phyloP scores from a whole-genome alignment of 92 coral and sea anemone genomes.

The Phenganax subtilis region DNA sequence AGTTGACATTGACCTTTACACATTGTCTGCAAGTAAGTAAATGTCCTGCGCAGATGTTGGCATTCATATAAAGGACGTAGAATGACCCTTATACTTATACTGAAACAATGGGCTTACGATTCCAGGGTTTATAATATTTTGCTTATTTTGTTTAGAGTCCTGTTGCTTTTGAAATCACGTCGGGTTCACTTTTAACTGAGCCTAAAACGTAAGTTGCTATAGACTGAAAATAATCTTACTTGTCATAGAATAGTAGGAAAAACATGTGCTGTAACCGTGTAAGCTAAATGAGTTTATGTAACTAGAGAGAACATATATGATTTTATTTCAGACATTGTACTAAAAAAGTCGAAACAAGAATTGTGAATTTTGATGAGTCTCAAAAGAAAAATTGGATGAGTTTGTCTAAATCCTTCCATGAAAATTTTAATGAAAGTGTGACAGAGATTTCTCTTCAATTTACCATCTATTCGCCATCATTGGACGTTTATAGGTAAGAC shows the following conservation, averaged over 20 bases:
- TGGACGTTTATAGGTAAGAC: conserved; percentile 20
- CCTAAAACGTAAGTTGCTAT: too few species aligned
- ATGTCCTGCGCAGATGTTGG: neutral
- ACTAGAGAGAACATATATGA: neutral
- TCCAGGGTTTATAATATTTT: too few species aligned
- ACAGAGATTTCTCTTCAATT: conserved; percentile 18
- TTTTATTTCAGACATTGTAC: conserved; percentile 17
- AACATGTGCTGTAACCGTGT: too few species aligned
- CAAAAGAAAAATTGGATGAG: conserved; percentile 26
- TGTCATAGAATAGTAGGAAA: too few species aligned
- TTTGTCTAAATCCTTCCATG: neutral
- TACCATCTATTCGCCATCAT: conserved; percentile 21
- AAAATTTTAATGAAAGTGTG: conserved; percentile 9
- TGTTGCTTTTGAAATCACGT: too few species aligned
- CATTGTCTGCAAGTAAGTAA: conserved; percentile 19
- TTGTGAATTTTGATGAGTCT: neutral
- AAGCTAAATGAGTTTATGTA: too few species aligned
- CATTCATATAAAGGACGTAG: too few species aligned
- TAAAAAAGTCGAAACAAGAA: neutral
- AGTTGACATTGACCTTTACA: conserved; percentile 1
- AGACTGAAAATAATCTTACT: too few species aligned
- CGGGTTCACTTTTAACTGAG: too few species aligned
- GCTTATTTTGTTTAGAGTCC: too few species aligned
- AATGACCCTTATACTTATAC: too few species aligned
- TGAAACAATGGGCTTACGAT: too few species aligned